Evolutionary conservation across 1,140 invertebrate genomes (phyloP), one percentile per base, ranked within the genome.

Genomic region (Cydia fagiglandana): DNA sequence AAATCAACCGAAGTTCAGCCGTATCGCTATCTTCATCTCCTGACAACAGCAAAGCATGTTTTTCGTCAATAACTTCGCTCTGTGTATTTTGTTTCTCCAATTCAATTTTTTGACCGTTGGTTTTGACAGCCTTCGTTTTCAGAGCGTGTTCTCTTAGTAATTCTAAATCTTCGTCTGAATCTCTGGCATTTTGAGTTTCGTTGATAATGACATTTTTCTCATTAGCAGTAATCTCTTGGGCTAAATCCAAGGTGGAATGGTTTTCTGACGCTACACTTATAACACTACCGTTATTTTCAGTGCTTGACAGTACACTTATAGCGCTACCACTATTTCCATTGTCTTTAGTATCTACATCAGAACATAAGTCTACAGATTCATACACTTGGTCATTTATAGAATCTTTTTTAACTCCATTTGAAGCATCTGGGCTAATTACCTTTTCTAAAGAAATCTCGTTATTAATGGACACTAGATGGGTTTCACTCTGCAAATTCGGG

Each of bases 11-110:
- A n/a, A 93, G 81, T 73, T 93, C 92, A 38, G 87, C 86, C 24
- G 91, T 92, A 78, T 93, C 91, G 83, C 87, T 93, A 73, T 93
- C 92, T 79, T 92, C 89, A 80, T 92, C 91, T 53, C 91, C 90
- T 45, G 88, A 88, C 17, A 81, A 28, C 34, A 70, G 6, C 24
- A 70, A 70, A 70, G 6, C 30, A 38, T 70, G 12, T 70, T 41
- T 70, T 28, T 70, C 64, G 12, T 66, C 66, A 41, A 70, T 12
- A 20, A 10, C 9, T 9, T 70, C 66, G n/a, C 12, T 70, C 10
- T 80, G 83, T 84, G 34, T 75, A 82, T 77, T 86, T 78, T 70
- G 50, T 56, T 61, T 47, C 41, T 13, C 30, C 73, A 20, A 68
- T 76, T 73, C 66, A 74, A 73, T 10, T 76, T 75, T 79, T 74